Evolutionary conservation across 1,140 invertebrate genomes (phyloP).

Genomic region (Vanessa atalanta): DNA sequence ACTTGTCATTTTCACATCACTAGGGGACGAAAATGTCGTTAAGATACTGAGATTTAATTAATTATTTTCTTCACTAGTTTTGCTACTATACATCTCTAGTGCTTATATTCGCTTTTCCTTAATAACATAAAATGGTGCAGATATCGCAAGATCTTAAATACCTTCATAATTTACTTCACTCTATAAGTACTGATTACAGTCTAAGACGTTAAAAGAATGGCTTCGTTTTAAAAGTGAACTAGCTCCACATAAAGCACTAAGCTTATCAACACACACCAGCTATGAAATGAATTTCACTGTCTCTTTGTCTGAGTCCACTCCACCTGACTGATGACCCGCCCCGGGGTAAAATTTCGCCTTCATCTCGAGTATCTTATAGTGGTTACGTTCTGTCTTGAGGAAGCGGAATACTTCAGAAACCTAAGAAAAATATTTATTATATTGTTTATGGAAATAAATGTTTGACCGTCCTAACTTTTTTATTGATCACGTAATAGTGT

Average conservation of each 20-base stretch:
- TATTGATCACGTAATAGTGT: too few relatives aligned
- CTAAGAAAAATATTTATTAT: neutral
- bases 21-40: neutral
- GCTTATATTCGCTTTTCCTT: neutral
- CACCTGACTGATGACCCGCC: constrained; percentile 51
- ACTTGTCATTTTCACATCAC: too few relatives aligned
- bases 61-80: too few relatives aligned
- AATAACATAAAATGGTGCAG: neutral
- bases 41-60: neutral
- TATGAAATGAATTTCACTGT: constrained; percentile 54
- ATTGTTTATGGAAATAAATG: neutral
- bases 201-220: constrained; percentile 23
- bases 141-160: constrained; percentile 12
- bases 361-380: constrained; percentile 19
- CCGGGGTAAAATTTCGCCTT: constrained; percentile 27
- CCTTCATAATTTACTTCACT: constrained; percentile 20
- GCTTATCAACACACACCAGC: constrained; percentile 43
- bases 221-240: constrained; percentile 23
- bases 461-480: too few relatives aligned
- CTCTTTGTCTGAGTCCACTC: constrained; percentile 51
- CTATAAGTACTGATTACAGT: constrained; percentile 23
- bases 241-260: constrained; percentile 31
- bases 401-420: constrained; percentile 7
- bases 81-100: too few relatives aligned
- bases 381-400: constrained; percentile 22